A percentile compares a stretch with the other conserved stretches of the same genome.
phyloP scores from a whole-genome alignment of 2,113 vertebrate genomes.

The Phocoena sinus region DNA sequence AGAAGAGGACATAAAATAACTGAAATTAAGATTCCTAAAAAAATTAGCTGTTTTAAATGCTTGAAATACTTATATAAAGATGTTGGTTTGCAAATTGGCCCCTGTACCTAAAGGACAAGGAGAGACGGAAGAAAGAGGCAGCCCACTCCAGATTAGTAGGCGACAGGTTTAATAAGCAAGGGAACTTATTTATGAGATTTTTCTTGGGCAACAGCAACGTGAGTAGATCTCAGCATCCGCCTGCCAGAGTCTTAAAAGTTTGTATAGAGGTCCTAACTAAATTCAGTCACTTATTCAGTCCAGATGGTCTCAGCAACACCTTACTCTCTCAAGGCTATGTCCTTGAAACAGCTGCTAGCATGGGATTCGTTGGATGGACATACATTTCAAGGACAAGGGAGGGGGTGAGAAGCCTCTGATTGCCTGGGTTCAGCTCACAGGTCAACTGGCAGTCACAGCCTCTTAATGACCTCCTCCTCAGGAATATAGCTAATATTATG shows the following conservation, averaged over 20 bases:
- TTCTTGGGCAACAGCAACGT: background rate
- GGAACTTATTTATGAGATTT: background rate
- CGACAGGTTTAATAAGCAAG: background rate
- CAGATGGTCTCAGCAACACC: background rate
- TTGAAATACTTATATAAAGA: background rate
- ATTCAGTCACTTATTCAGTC: background rate
- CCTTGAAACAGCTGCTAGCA: background rate
- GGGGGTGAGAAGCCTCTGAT: background rate
- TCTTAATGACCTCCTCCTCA: background rate
- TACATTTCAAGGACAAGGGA: background rate
- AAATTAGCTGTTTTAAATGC: background rate
- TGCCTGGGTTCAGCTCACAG: background rate
- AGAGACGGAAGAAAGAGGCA: background rate
- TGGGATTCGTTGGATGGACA: too few species aligned
- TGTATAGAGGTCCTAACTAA: background rate
- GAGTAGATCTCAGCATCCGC: background rate
- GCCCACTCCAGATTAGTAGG: background rate
- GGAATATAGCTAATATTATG: background rate
- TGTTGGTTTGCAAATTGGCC: background rate
- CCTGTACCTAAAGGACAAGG: background rate
- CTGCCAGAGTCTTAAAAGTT: background rate
- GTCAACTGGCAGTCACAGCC: background rate
- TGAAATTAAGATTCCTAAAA: background rate
- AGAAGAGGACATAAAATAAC: background rate
- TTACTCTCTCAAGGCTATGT: background rate